Base-by-base conservation (phyloP, 2,797 vertebrate genomes). In the Melanotaenia pygmaea region DNA sequence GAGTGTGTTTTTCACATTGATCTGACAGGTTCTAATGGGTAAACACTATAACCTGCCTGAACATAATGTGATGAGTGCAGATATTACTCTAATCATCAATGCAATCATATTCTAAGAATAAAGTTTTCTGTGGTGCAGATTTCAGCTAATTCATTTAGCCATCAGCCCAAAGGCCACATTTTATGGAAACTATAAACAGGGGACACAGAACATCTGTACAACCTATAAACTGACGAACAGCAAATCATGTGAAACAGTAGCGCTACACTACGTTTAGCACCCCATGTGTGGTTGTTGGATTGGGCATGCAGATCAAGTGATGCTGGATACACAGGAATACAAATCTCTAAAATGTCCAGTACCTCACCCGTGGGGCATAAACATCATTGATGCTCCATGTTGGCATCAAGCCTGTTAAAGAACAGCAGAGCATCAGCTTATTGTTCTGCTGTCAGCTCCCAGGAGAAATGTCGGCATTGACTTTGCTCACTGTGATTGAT, bases 401-500 rank as follows among this genome's bases (percentile, higher is more conserved):
- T 67, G 57, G 62, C 79, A 61, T 65, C 43, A 26, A 83, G 77
- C 78, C 78, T 86, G 79, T 86, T 79, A 81, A 69, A 71, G 72
- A 78, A 84, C 72, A 67, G 37, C 54, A 54, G 76, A 80, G 84
- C 77, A 73, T 76, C 79, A 56, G 69, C 76, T 80, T 70, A 85
- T 74, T 79, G 76, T 84, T 81, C 72, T 70, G 74, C 67, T 86
- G 84, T 91, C 88, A 86, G 84, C 85, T 81, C 84, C 81, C 84
- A 28, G 64, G 83, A 88, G 86, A 81, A 64, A 79, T 51, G 86
- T 76, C 58, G 50, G 70, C 87, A 82, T 80, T 75, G 80, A 91
- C 90, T 92, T 90, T 64, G 73, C 64, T 70, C 74, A 51, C 45
- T 58, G 66, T 86, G 90, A 93, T 87, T 91, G 93, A 93, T 89